phyloP scores from a whole-genome alignment of 2,113 vertebrate genomes.

The Neodontobutis hainanensis region DNA sequence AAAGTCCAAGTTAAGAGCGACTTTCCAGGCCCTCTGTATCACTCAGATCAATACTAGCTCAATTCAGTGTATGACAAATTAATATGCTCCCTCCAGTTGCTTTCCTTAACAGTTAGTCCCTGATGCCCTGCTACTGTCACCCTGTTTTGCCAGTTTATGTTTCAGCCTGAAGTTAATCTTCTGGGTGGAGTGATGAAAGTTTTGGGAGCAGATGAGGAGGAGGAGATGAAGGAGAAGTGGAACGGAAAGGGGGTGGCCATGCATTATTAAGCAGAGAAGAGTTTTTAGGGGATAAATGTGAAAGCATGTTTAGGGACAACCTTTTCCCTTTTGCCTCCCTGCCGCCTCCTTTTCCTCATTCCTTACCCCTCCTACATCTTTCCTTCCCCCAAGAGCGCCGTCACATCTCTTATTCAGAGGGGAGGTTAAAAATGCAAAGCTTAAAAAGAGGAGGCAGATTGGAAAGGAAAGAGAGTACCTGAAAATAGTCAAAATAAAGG shows the following conservation, averaged over 20 bases:
- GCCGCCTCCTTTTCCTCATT: slow-evolving; percentile 53
- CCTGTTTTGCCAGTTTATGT: slow-evolving; percentile 60
- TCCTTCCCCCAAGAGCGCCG: slow-evolving; percentile 55
- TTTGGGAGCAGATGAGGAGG: slow-evolving; percentile 57
- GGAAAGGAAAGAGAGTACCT: slow-evolving; percentile 59
- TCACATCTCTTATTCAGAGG: slow-evolving; percentile 77
- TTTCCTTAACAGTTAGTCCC: slow-evolving; percentile 45
- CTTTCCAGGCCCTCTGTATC: slow-evolving; percentile 44
- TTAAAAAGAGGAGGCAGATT: slow-evolving; percentile 35
- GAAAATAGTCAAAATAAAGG: slow-evolving; percentile 75
- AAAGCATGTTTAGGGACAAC: slow-evolving; percentile 77
- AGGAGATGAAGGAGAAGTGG: slow-evolving; percentile 58
- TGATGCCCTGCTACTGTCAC: slow-evolving; percentile 48
- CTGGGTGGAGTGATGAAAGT: slow-evolving; percentile 61
- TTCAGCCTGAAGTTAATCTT: slow-evolving; percentile 71
- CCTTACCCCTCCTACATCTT: slow-evolving; percentile 61
- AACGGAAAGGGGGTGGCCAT: slow-evolving; percentile 53
- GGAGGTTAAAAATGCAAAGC: slow-evolving; percentile 81
- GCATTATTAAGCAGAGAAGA: slow-evolving; percentile 76
- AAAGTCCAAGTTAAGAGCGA: slow-evolving; percentile 34
- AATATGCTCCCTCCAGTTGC: slow-evolving; percentile 27
- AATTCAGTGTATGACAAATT: slow-evolving; percentile 60
- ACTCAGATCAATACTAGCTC: slow-evolving; percentile 62
- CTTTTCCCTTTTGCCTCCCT: slow-evolving; percentile 59
- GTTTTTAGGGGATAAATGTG: slow-evolving; percentile 77